These are phyloP conservation scores for Oreotrochilus melanogaster DNA, from an alignment of 2,113 vertebrate species.

Conservation along the genomic window DNA sequence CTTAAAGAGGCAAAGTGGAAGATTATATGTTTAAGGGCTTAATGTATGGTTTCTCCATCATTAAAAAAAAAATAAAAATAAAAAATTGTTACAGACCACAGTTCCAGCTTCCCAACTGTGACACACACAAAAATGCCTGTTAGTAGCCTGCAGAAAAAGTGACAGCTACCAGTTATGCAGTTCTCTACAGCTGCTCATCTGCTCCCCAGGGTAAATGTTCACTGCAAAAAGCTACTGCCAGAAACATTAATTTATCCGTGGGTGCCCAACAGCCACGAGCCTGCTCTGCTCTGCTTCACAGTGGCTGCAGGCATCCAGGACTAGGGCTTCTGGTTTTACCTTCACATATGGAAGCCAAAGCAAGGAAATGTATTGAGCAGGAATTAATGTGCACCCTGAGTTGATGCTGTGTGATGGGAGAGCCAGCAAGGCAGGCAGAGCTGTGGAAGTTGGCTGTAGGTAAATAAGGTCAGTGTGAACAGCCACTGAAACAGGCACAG, in stretches of 20 bases:
- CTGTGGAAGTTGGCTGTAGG: not conserved
- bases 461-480: not conserved
- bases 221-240: not conserved
- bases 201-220: not conserved
- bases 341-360: not conserved
- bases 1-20: not conserved
- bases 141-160: not conserved
- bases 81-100: not conserved
- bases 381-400: not conserved
- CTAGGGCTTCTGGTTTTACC: not conserved
- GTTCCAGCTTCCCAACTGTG: not conserved
- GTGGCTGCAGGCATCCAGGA: not conserved
- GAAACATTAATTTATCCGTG: not conserved
- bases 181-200: not conserved
- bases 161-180: not conserved
- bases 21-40: not conserved
- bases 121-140: not conserved
- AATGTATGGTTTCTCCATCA: not conserved
- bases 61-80: not conserved
- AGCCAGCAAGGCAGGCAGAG: not conserved
- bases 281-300: not conserved
- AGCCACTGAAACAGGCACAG: not conserved
- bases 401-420: fast-evolving
- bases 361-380: not conserved
- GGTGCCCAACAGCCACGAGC: not conserved